phyloP scores from a whole-genome alignment of 1,140 invertebrate genomes.

The Goniozus legneri region DNA sequence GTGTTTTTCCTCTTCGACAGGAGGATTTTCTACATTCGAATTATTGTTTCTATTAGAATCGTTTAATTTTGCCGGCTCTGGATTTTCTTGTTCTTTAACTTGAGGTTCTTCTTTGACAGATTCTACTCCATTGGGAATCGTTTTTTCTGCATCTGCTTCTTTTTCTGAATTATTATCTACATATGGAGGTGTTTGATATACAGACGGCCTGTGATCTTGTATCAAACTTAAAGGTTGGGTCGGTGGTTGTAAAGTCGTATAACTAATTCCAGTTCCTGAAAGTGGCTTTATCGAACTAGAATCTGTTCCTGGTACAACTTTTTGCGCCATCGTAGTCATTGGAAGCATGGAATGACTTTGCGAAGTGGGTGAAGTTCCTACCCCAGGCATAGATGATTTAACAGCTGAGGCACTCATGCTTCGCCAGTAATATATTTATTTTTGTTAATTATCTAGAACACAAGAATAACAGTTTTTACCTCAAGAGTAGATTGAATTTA shows the following conservation, averaged over 20 bases:
- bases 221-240: conserved; percentile 49
- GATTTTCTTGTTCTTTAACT: conserved; percentile 25
- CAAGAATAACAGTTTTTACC: neutral
- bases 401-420: conserved; percentile 43
- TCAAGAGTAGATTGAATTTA: neutral
- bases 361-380: conserved; percentile 37
- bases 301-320: conserved; percentile 43
- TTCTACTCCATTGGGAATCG: conserved; percentile 41
- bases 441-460: conserved; percentile 14
- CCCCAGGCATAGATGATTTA: conserved; percentile 44
- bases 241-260: conserved; percentile 45
- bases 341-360: conserved; percentile 47
- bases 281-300: conserved; percentile 44
- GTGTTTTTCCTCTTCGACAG: conserved; percentile 23
- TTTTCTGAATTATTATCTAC: conserved; percentile 35
- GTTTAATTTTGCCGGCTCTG: conserved; percentile 19
- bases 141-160: conserved; percentile 32
- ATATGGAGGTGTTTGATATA: conserved; percentile 36
- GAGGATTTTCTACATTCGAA: conserved; percentile 33
- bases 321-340: conserved; percentile 50
- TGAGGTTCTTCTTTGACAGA: conserved; percentile 22
- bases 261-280: conserved; percentile 37
- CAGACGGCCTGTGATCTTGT: conserved; percentile 46
- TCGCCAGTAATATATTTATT: conserved; percentile 1
- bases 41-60: conserved; percentile 41